Evolutionary conservation across 2,797 vertebrate genomes (phyloP).

Genomic region (Hybognathus amarus): DNA sequence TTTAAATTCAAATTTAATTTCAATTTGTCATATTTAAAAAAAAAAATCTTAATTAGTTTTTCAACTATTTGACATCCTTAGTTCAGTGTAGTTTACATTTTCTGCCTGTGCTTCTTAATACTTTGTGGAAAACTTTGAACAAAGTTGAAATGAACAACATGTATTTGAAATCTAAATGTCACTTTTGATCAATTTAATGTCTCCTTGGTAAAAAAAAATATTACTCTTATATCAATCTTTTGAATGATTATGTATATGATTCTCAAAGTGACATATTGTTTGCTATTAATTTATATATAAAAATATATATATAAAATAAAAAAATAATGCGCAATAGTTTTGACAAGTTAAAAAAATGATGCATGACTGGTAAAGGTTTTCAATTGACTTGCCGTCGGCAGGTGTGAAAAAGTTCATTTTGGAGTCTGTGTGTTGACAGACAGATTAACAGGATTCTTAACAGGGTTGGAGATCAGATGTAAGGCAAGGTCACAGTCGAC

Average conservation of each 20-base stretch:
- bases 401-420: neutral
- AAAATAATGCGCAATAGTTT: neutral
- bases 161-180: neutral
- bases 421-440: neutral
- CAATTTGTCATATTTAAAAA: too few relatives aligned
- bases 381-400: neutral
- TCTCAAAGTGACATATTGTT: neutral
- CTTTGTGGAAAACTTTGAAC: neutral
- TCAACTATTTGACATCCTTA: too few relatives aligned
- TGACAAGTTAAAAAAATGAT: neutral
- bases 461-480: constrained; percentile 9
- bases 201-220: neutral
- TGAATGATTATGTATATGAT: neutral
- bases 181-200: neutral
- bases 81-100: too few relatives aligned
- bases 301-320: too few relatives aligned
- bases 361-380: neutral
- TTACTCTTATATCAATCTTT: neutral
- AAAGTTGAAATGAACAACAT: neutral
- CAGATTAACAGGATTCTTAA: constrained; percentile 24
- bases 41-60: too few relatives aligned
- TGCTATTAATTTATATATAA: neutral
- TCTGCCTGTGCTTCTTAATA: neutral
- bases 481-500: constrained; percentile 29
- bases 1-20: too few relatives aligned